Percentiles rank a stretch among this genome's conserved stretches.
Conservation (phyloP, 2,888 invertebrate species). For the Melitaea athalia region DNA sequence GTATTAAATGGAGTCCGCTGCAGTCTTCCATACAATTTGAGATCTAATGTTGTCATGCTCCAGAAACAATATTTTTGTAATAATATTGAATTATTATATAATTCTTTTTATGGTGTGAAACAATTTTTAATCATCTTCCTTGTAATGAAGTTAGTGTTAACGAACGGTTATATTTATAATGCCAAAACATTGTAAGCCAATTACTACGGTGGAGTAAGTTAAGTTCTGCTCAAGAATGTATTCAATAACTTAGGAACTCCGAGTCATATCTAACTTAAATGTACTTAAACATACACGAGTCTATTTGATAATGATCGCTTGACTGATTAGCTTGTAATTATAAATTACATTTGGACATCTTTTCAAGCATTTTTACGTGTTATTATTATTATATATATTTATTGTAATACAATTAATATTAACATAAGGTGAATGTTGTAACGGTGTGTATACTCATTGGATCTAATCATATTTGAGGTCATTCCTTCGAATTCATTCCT, state of each 20-base stretch:
- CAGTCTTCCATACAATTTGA: slow-evolving; percentile 1
- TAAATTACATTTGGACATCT: slow-evolving; percentile 39
- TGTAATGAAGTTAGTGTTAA: background rate
- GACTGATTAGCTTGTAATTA: slow-evolving; percentile 25
- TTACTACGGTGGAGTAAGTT: slow-evolving; percentile 23
- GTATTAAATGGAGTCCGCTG: background rate
- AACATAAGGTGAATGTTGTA: slow-evolving; percentile 6
- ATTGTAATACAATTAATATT: background rate
- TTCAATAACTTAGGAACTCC: slow-evolving; percentile 41
- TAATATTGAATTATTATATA: slow-evolving; percentile 14
- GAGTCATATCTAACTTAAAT: slow-evolving; percentile 48
- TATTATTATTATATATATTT: background rate
- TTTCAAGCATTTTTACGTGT: slow-evolving; percentile 41
- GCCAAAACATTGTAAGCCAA: slow-evolving; percentile 27
- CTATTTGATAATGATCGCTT: slow-evolving; percentile 18
- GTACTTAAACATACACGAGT: slow-evolving; percentile 21
- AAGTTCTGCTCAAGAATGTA: slow-evolving; percentile 49
- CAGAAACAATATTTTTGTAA: slow-evolving; percentile 23
- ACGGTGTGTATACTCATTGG: slow-evolving; percentile 9
- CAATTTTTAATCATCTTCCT: background rate
- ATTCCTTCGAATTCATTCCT: slow-evolving; percentile 58
- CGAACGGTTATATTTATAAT: slow-evolving; percentile 17
- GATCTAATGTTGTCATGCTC: background rate
- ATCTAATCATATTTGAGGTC: slow-evolving; percentile 33
- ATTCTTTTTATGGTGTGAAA: slow-evolving; percentile 4